These are phyloP conservation scores for Stigmatopora nigra DNA, from an alignment of 2,113 vertebrate species.

Conservation along the genomic window DNA sequence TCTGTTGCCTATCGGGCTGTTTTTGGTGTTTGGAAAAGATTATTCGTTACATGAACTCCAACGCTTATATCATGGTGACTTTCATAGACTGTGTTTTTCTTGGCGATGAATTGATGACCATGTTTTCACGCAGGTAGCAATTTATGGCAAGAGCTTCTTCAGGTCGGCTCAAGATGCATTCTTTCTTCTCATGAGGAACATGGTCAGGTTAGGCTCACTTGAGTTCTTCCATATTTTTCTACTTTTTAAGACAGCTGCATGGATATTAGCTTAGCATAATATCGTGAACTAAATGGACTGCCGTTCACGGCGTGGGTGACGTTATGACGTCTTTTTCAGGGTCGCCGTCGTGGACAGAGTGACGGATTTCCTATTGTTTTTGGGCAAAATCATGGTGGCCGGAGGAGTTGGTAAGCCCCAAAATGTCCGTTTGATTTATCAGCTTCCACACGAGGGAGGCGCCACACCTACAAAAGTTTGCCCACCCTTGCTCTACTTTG, in stretches of 20 bases:
- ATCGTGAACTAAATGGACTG: too few relatives aligned
- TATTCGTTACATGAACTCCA: conserved; percentile 86
- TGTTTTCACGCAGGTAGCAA: conserved; percentile 73
- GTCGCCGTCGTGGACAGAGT: conserved; percentile 88
- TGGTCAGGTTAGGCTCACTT: conserved; percentile 72
- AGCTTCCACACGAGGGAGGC: neutral
- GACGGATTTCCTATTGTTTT: conserved; percentile 82
- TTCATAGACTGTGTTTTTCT: neutral
- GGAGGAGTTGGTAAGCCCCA: conserved; percentile 79
- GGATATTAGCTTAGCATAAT: too few relatives aligned
- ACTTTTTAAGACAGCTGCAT: too few relatives aligned
- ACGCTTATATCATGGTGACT: conserved; percentile 91
- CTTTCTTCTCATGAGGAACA: conserved; percentile 85
- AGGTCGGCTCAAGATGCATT: conserved; percentile 83
- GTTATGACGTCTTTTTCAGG: conserved; percentile 54
- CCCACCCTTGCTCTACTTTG: neutral
- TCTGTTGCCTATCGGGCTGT: conserved; percentile 85
- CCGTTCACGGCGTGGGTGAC: too few relatives aligned
- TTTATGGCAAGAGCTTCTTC: conserved; percentile 89
- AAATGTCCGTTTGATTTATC: neutral
- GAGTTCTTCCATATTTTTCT: too few relatives aligned
- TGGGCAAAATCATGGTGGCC: conserved; percentile 83
- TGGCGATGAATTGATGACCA: too few relatives aligned
- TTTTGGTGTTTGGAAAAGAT: conserved; percentile 91
- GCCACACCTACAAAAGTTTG: neutral